These are phyloP conservation scores for Ptilorrhoa leucosticta DNA, from an alignment of 2,113 vertebrate species.

Conservation along the genomic window DNA sequence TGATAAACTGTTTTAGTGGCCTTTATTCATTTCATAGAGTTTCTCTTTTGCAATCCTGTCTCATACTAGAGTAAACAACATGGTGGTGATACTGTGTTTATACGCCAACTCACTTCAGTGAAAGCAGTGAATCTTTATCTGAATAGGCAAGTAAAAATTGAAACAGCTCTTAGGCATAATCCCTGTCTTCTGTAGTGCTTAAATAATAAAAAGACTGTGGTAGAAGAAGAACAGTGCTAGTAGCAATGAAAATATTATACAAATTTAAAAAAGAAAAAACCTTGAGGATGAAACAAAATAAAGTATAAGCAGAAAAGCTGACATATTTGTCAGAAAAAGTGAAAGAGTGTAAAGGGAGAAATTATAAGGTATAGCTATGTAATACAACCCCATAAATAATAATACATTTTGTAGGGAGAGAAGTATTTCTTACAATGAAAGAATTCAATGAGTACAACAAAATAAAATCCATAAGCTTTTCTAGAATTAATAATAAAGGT, in stretches of 20 bases:
- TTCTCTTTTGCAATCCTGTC: neutral
- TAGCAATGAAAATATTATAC: neutral
- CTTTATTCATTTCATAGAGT: neutral
- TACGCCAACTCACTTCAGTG: neutral
- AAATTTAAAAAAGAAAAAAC: neutral
- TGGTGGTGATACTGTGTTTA: neutral
- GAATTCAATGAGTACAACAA: neutral
- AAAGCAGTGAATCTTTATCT: neutral
- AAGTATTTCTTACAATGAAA: neutral
- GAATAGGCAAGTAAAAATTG: neutral
- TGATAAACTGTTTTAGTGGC: neutral
- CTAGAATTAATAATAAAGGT: neutral
- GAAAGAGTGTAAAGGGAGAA: neutral
- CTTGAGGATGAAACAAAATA: neutral
- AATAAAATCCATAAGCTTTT: neutral
- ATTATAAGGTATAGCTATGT: neutral
- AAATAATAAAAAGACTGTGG: neutral
- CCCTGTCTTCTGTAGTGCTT: neutral
- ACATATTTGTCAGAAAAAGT: neutral
- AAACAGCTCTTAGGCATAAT: neutral
- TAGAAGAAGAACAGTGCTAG: neutral
- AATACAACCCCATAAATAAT: neutral
- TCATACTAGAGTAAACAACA: neutral
- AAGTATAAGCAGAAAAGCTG: neutral
- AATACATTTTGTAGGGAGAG: neutral